A percentile compares a stretch with the other conserved stretches of the same genome.
Evolutionary conservation across 2,113 vertebrate genomes (phyloP).

Genomic region (Sinocyclocheilus anophthalmus): DNA sequence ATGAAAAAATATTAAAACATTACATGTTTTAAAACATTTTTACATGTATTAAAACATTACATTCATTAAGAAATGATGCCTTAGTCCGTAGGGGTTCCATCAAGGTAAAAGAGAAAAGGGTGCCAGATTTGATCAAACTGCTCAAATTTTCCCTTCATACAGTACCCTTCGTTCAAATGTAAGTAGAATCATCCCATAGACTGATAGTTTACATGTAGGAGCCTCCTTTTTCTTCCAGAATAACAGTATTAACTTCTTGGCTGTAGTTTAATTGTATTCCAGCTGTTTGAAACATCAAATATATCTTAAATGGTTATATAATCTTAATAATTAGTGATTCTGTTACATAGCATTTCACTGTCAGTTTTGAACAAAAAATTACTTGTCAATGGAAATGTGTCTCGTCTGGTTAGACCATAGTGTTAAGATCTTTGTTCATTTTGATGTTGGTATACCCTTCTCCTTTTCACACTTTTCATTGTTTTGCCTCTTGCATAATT

Average conservation of each 20-base stretch:
- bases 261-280: background rate
- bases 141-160: background rate
- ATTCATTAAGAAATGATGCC: background rate
- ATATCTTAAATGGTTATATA: background rate
- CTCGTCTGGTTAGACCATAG: background rate
- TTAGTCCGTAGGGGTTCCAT: background rate
- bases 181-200: background rate
- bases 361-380: background rate
- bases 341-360: background rate
- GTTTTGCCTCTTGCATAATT: background rate
- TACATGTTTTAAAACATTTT: no score
- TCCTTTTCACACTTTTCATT: constrained; percentile 1
- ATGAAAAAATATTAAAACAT: background rate
- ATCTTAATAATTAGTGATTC: background rate
- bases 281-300: background rate
- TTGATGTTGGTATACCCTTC: background rate
- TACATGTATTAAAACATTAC: background rate
- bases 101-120: background rate
- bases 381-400: background rate
- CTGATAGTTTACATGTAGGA: background rate
- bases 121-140: background rate
- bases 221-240: background rate
- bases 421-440: background rate
- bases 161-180: background rate
- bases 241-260: background rate